Conservation (phyloP, 2,888 invertebrate species). For the Mesoligia furuncula region DNA sequence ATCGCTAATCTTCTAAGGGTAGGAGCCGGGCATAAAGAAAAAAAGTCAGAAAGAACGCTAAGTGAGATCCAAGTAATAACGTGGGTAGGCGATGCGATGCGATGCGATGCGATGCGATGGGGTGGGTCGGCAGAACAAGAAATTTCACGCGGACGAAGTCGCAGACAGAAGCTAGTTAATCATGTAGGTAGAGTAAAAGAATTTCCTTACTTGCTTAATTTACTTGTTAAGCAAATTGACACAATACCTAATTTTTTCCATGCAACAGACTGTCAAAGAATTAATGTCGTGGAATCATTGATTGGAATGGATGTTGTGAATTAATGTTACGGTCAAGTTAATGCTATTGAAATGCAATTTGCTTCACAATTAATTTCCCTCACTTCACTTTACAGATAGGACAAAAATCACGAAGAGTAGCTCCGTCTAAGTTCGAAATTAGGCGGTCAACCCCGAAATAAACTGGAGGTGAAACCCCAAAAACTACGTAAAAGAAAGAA, state of each 20-base stretch:
- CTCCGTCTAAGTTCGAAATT: not conserved
- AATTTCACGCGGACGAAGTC: not conserved
- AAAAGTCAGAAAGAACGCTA: not conserved
- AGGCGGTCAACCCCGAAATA: not conserved
- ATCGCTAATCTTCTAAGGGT: not conserved
- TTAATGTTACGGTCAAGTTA: no score
- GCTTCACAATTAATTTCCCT: no score
- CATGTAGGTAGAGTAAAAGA: not conserved
- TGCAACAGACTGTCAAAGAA: not conserved
- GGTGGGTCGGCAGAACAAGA: not conserved
- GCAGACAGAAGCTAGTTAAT: not conserved
- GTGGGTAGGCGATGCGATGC: not conserved
- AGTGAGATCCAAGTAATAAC: not conserved
- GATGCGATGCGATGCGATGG: not conserved
- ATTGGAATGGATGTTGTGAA: no score
- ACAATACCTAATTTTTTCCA: not conserved
- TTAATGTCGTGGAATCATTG: not conserved
- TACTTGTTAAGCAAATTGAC: not conserved
- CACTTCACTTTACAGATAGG: not conserved
- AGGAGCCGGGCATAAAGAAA: not conserved
- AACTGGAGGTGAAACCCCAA: not conserved
- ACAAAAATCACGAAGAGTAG: not conserved
- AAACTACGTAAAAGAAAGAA: not conserved
- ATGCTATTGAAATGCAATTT: no score
- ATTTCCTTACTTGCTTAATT: not conserved